Evolutionary conservation across 2,888 invertebrate genomes (phyloP).

Genomic region (Zeuzera pyrina): DNA sequence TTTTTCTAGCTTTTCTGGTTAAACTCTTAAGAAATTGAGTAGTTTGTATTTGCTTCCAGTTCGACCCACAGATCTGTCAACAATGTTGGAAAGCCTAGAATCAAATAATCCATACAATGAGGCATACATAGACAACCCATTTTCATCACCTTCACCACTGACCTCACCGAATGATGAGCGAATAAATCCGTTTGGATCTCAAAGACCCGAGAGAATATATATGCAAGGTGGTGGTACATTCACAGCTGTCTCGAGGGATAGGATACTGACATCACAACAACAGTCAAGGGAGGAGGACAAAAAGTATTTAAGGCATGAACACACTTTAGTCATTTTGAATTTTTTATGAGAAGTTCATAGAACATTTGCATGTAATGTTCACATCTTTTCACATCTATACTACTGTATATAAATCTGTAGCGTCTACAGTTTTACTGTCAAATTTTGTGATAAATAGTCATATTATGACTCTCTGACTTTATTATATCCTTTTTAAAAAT

Average conservation of each 20-base stretch:
- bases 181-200: conserved; percentile 42
- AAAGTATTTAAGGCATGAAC: conserved; percentile 64
- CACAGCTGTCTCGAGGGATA: conserved; percentile 56
- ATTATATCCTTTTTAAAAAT: too few relatives aligned
- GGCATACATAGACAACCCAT: conserved; percentile 66
- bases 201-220: conserved; percentile 60
- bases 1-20: too few relatives aligned
- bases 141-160: conserved; percentile 64
- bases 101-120: conserved; percentile 54
- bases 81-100: conserved; percentile 60
- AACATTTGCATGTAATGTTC: too few relatives aligned
- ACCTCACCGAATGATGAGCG: conserved; percentile 66
- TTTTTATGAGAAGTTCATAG: too few relatives aligned
- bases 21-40: too few relatives aligned
- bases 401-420: too few relatives aligned
- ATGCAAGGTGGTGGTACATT: conserved; percentile 66
- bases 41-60: too few relatives aligned
- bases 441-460: too few relatives aligned
- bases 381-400: too few relatives aligned
- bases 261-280: conserved; percentile 56
- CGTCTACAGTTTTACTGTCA: too few relatives aligned
- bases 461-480: too few relatives aligned
- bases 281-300: conserved; percentile 56
- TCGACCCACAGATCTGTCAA: conserved; percentile 54
- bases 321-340: conserved; percentile 8